Evolutionary conservation across 1,140 invertebrate species (phyloP).

Genomic region (Anoplolepis gracilipes): DNA sequence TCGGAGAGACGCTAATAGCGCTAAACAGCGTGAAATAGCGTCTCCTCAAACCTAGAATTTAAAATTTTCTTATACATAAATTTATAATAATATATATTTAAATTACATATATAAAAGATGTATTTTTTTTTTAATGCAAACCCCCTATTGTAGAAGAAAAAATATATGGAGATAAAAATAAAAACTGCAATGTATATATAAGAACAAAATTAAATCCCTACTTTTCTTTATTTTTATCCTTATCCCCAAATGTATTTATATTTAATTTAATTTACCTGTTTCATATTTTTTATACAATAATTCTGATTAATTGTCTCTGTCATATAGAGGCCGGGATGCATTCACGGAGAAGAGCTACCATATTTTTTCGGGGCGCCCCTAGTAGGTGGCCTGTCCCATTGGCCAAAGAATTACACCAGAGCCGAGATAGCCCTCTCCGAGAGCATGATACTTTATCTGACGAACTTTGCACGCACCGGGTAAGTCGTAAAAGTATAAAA

Average conservation of each 20-base stretch:
- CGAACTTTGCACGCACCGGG: conserved; percentile 99
- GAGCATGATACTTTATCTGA: conserved; percentile 97
- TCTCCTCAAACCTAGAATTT: too few species aligned
- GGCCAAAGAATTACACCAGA: conserved; percentile 95
- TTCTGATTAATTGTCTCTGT: conserved; percentile 56
- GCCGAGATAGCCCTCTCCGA: conserved; percentile 95
- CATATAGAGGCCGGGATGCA: conserved; percentile 92
- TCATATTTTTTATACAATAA: neutral
- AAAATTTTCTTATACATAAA: too few species aligned
- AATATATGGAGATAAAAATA: neutral
- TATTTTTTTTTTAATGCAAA: too few species aligned
- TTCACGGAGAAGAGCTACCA: conserved; percentile 96
- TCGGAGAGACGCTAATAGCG: too few species aligned
- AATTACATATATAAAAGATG: too few species aligned
- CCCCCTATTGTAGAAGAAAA: neutral
- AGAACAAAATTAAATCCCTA: neutral
- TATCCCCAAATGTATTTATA: too few species aligned
- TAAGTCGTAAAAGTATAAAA: conserved; percentile 86
- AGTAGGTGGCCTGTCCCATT: conserved; percentile 93
- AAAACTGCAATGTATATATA: neutral
- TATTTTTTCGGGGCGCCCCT: conserved; percentile 95
- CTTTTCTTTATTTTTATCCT: too few species aligned
- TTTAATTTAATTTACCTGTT: neutral
- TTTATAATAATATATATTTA: too few species aligned
- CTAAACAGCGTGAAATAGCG: too few species aligned